Conservation (phyloP, 1,140 invertebrate genomes). For the Drosophila rufa region DNA sequence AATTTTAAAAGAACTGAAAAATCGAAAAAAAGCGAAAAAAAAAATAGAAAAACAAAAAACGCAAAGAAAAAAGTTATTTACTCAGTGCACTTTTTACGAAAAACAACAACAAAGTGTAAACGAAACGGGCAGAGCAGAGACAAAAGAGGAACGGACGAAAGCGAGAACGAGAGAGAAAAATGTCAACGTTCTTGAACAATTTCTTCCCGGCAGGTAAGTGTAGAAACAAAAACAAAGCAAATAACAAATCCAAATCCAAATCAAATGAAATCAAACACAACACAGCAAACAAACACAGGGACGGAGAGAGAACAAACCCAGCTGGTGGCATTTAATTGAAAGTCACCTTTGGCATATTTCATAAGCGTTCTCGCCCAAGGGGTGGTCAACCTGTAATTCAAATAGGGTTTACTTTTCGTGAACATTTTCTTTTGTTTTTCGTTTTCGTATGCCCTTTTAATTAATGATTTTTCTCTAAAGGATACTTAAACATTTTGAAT, state of each 20-base stretch:
- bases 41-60: conserved; percentile 30
- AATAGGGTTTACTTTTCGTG: not conserved
- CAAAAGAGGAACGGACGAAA: conserved; percentile 21
- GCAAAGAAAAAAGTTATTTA: conserved; percentile 4
- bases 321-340: conserved; percentile 57
- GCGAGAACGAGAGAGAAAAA: conserved; percentile 68
- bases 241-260: conserved; percentile 36
- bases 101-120: conserved; percentile 38
- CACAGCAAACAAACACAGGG: conserved; percentile 17
- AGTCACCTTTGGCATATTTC: conserved; percentile 78
- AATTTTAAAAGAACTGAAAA: conserved; percentile 13
- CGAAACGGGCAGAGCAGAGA: conserved; percentile 34
- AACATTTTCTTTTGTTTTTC: not conserved
- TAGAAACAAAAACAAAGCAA: conserved; percentile 42
- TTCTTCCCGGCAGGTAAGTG: conserved; percentile 84
- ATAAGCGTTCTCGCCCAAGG: conserved; percentile 25
- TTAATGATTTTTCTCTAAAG: not conserved
- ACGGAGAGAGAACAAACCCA: conserved; percentile 23
- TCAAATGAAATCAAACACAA: conserved; percentile 23
- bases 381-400: conserved; percentile 44
- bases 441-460: not conserved
- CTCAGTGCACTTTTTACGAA: conserved; percentile 26
- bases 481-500: no score
- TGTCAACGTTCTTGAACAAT: conserved; percentile 85
- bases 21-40: conserved; percentile 36